Conservation (phyloP, 92 coral and sea anemone genomes). For the Porites evermanni region DNA sequence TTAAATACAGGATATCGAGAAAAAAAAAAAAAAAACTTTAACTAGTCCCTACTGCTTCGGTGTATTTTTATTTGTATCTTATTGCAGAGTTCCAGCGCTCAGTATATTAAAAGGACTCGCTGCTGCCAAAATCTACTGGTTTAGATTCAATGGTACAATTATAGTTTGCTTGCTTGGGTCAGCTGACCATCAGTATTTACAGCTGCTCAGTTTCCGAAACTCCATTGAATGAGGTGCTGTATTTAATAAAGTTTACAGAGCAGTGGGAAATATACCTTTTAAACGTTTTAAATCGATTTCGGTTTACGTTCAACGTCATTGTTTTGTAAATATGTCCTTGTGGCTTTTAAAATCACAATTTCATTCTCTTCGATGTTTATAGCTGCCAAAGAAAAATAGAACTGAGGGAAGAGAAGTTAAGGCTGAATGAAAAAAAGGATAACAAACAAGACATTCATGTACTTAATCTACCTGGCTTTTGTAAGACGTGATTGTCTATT, state of each 20-base stretch:
- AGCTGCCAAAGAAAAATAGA: neutral
- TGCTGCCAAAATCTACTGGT: neutral
- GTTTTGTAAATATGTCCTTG: neutral
- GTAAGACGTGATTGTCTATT: neutral
- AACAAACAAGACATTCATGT: neutral
- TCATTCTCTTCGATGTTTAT: neutral
- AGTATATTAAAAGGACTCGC: no score
- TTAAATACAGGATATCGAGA: neutral
- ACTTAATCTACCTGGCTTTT: neutral
- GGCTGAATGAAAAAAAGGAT: neutral
- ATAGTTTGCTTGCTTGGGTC: neutral
- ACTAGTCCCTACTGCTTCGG: neutral
- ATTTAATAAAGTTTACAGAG: conserved; percentile 9
- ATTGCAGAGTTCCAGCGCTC: no score
- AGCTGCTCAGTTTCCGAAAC: neutral
- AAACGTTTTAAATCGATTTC: neutral
- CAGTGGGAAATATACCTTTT: neutral
- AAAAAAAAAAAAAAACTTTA: neutral
- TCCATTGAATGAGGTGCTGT: neutral
- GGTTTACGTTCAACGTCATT: no score
- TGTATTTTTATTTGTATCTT: no score
- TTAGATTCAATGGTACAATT: neutral
- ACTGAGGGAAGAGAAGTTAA: neutral
- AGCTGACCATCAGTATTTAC: neutral
- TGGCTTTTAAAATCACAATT: neutral